Conservation (phyloP, 2,797 vertebrate genomes). For the Heliangelus exortis region DNA sequence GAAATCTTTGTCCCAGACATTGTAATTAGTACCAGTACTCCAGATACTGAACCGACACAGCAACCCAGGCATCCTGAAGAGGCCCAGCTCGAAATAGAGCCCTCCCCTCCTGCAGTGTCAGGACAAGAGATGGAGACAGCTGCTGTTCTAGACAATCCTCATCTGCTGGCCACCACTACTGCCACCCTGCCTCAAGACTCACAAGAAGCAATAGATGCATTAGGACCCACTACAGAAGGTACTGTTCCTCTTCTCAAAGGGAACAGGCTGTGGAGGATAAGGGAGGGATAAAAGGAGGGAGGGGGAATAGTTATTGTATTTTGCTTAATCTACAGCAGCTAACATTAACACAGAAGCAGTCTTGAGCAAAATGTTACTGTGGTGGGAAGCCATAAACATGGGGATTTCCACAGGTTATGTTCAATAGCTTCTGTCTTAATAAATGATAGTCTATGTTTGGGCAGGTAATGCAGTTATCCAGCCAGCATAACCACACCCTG, state of each 20-base stretch:
- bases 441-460: neutral
- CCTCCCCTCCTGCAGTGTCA: conserved; percentile 35
- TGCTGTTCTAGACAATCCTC: conserved; percentile 15
- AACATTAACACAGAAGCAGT: neutral
- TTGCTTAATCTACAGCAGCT: neutral
- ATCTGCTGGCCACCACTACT: conserved; percentile 42
- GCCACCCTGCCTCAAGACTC: conserved; percentile 57
- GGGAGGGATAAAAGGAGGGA: neutral
- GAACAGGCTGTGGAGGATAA: neutral
- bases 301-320: neutral
- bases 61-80: conserved; percentile 68
- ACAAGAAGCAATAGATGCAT: conserved; percentile 50
- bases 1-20: conserved; percentile 64
- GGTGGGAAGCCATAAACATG: neutral
- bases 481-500: neutral
- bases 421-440: neutral
- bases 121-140: conserved; percentile 66
- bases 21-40: conserved; percentile 65
- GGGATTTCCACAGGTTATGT: neutral
- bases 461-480: neutral
- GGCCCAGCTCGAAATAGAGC: conserved; percentile 54
- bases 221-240: conserved; percentile 77
- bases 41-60: conserved; percentile 67
- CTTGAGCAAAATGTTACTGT: neutral
- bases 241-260: conserved; percentile 2